Percentiles rank a stretch among this genome's conserved stretches.
These are phyloP conservation scores for Phalacrocorax carbo DNA, from an alignment of 2,113 vertebrate genomes.

Conservation along the genomic window DNA sequence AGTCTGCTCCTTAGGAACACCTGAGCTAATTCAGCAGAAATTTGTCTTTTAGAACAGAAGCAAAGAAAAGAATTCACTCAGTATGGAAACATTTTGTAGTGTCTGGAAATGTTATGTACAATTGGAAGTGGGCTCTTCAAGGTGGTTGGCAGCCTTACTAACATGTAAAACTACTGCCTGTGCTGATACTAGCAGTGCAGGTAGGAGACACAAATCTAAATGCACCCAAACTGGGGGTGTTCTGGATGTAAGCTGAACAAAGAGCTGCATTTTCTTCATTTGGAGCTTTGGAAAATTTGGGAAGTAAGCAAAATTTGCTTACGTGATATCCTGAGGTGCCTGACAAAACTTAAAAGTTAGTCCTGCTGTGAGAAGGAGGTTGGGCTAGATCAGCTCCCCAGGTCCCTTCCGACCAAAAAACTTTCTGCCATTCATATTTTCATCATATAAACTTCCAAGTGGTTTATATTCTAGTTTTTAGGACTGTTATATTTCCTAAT, in stretches of 20 bases:
- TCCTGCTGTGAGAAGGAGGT: neutral
- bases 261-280: neutral
- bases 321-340: neutral
- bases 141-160: neutral
- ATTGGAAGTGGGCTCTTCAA: neutral
- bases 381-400: neutral
- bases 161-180: neutral
- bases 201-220: slow-evolving; percentile 10
- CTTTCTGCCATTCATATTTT: neutral
- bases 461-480: neutral
- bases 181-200: neutral
- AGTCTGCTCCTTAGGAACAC: neutral
- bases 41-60: neutral
- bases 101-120: neutral
- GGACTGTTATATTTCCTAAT: neutral
- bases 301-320: neutral
- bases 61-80: neutral
- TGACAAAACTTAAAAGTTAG: neutral
- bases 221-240: neutral
- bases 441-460: neutral
- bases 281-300: neutral
- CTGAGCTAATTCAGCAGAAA: neutral
- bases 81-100: neutral
- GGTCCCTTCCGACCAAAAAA: neutral
- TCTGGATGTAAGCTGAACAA: neutral